phyloP scores from a whole-genome alignment of 2,888 invertebrate species.

The Girardia tigrina region DNA sequence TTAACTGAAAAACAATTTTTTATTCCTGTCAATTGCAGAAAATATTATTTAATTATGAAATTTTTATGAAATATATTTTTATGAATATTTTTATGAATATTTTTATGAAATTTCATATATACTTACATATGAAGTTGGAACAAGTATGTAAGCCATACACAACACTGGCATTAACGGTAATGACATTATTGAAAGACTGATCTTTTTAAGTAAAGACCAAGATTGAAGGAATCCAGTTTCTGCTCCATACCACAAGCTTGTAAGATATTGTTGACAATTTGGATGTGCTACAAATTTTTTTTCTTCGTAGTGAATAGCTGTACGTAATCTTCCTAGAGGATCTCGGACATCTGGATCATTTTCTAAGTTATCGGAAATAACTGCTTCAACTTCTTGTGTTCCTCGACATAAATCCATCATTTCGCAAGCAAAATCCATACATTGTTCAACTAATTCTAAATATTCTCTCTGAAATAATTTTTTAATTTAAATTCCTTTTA shows the following conservation, averaged over 20 bases:
- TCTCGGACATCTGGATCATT: constrained; percentile 51
- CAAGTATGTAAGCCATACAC: constrained; percentile 47
- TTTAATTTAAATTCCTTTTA: too few relatives aligned
- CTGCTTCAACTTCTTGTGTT: constrained; percentile 59
- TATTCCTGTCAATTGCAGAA: too few relatives aligned
- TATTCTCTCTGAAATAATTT: constrained; percentile 56
- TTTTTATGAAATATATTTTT: too few relatives aligned
- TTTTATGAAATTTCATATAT: too few relatives aligned
- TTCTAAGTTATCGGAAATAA: constrained; percentile 55
- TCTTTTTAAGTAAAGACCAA: constrained; percentile 49
- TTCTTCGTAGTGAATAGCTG: constrained; percentile 61
- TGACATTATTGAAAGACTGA: constrained; percentile 43
- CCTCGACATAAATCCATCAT: constrained; percentile 57
- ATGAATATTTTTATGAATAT: too few relatives aligned
- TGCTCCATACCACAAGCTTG: constrained; percentile 59
- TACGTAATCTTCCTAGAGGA: constrained; percentile 58
- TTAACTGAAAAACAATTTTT: too few relatives aligned
- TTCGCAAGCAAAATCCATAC: constrained; percentile 51
- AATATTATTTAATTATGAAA: too few relatives aligned
- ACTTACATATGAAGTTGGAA: constrained; percentile 48
- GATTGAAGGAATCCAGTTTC: constrained; percentile 57
- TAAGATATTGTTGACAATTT: constrained; percentile 61
- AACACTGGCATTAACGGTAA: constrained; percentile 46
- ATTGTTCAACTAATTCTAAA: constrained; percentile 54
- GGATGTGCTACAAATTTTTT: constrained; percentile 66